Percentiles rank a stretch among this genome's conserved stretches.
These are phyloP conservation scores for Apis florea DNA, from an alignment of 1,140 invertebrate genomes.

Conservation along the genomic window DNA sequence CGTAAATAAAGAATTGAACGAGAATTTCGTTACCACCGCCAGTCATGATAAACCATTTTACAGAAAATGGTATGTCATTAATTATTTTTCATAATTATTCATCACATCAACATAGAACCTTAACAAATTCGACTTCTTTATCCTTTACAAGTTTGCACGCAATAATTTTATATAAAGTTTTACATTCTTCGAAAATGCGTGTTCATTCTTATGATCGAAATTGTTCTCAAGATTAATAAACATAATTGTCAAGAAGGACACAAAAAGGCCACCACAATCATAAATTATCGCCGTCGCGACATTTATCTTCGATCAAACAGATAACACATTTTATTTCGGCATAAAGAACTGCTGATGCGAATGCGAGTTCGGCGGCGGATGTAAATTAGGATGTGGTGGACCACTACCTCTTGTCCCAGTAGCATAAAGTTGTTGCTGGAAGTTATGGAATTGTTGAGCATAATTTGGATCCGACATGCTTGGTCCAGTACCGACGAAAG, in stretches of 20 bases:
- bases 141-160: slow-evolving; percentile 48
- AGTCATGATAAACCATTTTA: slow-evolving; percentile 28
- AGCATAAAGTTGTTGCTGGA: slow-evolving; percentile 96
- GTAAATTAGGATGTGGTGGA: slow-evolving; percentile 75
- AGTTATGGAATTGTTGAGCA: slow-evolving; percentile 96
- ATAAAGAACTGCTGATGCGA: slow-evolving; percentile 81
- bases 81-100: slow-evolving; percentile 36
- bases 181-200: slow-evolving; percentile 36
- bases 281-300: slow-evolving; percentile 41
- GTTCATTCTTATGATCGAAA: not conserved
- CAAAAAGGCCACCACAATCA: slow-evolving; percentile 60
- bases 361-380: slow-evolving; percentile 76
- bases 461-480: slow-evolving; percentile 94
- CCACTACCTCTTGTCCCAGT: slow-evolving; percentile 88
- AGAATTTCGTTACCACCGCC: slow-evolving; percentile 33
- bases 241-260: slow-evolving; percentile 49
- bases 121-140: slow-evolving; percentile 35
- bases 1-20: slow-evolving; percentile 49
- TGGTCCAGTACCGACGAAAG: slow-evolving; percentile 91
- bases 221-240: slow-evolving; percentile 44
- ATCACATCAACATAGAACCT: slow-evolving; percentile 52
- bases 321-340: slow-evolving; percentile 75
- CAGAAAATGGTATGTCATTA: slow-evolving; percentile 18
- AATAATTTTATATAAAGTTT: slow-evolving; percentile 46
- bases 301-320: slow-evolving; percentile 26